Conservation (phyloP, 2,797 vertebrate genomes). For the Sternotherus odoratus region DNA sequence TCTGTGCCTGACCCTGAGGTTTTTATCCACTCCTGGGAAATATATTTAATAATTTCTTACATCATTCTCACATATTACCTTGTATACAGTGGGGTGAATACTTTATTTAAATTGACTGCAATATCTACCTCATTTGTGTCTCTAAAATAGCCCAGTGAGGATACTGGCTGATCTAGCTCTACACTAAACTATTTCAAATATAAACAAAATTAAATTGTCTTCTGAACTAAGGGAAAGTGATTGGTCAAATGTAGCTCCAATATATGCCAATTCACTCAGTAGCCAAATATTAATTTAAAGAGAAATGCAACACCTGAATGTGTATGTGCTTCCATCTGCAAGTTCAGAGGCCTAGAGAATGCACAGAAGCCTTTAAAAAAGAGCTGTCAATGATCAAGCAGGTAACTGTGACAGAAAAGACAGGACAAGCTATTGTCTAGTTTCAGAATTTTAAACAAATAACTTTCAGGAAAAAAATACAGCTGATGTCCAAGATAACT, state of each 20-base stretch:
- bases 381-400: background rate
- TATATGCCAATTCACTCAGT: background rate
- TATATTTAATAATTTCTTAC: background rate
- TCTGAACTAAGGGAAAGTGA: background rate
- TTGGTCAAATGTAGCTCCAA: background rate
- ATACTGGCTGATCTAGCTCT: fast-evolving
- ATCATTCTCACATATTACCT: background rate
- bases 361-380: background rate
- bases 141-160: background rate
- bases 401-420: background rate
- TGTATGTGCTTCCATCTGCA: background rate
- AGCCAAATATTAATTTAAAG: background rate
- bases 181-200: background rate
- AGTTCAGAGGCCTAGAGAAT: background rate
- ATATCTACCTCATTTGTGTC: background rate
- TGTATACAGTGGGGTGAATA: background rate
- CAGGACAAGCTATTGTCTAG: background rate
- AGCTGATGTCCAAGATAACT: background rate
- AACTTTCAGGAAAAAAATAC: background rate
- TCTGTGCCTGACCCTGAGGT: background rate
- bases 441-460: background rate
- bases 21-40: background rate
- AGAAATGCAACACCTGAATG: background rate
- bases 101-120: background rate
- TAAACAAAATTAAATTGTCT: background rate